These are phyloP conservation scores for Columba janthina DNA, from an alignment of 2,113 vertebrate genomes.

Conservation along the genomic window DNA sequence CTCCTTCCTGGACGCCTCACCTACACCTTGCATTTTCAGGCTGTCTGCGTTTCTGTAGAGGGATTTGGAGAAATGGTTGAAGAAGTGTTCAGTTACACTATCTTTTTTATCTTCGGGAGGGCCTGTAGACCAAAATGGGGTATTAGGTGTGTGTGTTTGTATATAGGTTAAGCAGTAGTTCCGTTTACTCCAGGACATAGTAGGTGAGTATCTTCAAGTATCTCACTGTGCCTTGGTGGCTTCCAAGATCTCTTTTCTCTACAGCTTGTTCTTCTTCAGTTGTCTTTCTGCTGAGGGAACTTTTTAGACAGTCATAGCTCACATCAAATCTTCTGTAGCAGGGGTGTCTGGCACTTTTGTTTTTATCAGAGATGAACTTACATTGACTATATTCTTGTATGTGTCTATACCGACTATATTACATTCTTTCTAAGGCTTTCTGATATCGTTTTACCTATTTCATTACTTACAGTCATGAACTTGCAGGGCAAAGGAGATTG, in stretches of 20 bases:
- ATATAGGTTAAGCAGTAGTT: not conserved
- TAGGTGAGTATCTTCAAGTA: not conserved
- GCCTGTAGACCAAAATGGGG: not conserved
- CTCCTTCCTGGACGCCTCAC: not conserved
- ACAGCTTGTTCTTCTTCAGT: not conserved
- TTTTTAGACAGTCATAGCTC: not conserved
- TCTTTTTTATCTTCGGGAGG: not conserved
- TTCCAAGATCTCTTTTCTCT: not conserved
- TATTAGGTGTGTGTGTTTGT: not conserved
- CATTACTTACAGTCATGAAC: not conserved
- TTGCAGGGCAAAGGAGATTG: not conserved
- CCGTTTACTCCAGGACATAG: not conserved
- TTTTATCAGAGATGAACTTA: not conserved
- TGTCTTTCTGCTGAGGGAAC: not conserved
- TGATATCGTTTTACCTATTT: not conserved
- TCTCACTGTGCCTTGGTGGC: not conserved
- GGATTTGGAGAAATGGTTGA: not conserved
- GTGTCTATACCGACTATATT: not conserved
- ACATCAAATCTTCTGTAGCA: not conserved
- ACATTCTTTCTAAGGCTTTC: not conserved
- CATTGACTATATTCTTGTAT: not conserved
- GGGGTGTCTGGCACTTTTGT: not conserved
- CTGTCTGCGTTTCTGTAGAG: not conserved
- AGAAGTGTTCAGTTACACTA: not conserved
- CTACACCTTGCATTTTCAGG: not conserved